Conservation (phyloP, 64 coral and sea anemone genomes). For the Montipora cactus region DNA sequence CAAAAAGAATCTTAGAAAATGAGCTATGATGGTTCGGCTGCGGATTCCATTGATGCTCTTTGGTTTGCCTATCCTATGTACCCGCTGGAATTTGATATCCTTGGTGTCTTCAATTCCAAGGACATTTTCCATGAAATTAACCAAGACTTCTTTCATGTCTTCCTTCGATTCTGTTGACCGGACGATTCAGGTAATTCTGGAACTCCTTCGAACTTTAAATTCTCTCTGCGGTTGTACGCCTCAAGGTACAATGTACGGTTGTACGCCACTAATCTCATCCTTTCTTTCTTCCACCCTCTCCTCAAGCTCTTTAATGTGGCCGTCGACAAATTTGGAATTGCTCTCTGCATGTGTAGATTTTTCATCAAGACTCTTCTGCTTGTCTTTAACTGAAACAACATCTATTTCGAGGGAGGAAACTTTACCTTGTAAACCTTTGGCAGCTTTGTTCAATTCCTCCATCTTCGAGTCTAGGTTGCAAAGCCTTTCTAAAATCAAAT, state of each 20-base stretch:
- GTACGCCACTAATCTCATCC: not conserved
- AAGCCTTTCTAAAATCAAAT: not conserved
- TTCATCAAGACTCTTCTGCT: not conserved
- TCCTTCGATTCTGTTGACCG: not conserved
- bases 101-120: slow-evolving; percentile 5
- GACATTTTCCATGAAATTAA: slow-evolving; percentile 24
- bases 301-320: not conserved
- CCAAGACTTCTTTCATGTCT: not conserved
- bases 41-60: not conserved
- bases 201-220: slow-evolving; percentile 34
- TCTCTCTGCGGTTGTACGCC: not conserved
- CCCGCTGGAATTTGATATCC: slow-evolving; percentile 29
- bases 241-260: not conserved
- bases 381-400: not conserved
- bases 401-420: not conserved
- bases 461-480: not conserved
- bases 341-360: not conserved
- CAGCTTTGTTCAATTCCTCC: not conserved
- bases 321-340: not conserved
- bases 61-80: not conserved
- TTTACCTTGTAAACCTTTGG: not conserved
- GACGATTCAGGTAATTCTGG: not conserved
- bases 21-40: not conserved
- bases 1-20: not conserved
- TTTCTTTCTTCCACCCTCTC: not conserved